Base-by-base conservation (phyloP, 2,888 invertebrate species). In the Melipona beecheii region DNA sequence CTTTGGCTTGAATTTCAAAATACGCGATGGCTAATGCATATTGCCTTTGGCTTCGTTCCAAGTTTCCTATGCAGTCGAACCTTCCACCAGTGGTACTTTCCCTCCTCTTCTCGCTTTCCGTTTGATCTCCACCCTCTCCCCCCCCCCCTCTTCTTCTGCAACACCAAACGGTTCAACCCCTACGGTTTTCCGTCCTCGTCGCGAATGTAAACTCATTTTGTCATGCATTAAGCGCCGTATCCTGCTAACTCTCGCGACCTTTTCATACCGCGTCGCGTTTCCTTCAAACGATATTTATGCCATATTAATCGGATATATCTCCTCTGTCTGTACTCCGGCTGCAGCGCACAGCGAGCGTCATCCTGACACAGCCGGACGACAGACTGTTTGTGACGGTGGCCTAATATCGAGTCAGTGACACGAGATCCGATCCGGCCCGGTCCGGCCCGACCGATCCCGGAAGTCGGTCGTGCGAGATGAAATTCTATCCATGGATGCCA, bases 1-100 rank as follows among this genome's bases (percentile, higher is more conserved):
- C 92, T 92, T 92, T 91, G 90, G 92, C 92, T 93, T 91, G 92
- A 92, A 93, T 93, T 92, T 93, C 92, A 92, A 93, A 90, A 93
- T 92, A 90, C 91, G 90, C 90, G 92, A 93, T 91, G 88, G 92
- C 92, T 93, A 93, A 94, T 93, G 92, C 93, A 93, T 93, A 92
- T 93, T 93, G 92, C 92, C 90, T 92, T 93, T 94, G 94, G 94
- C 93, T 72, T 58, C 49, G 78, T 78, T 92, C 93, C 93, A 94
- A 93, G 86, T 92, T 87, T 79, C 87, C 91, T 89, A 91, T 90
- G 89, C 91, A 84, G 90, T 89, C 89, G 88, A 91, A 90, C 89
- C 81, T 43, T 75, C 83, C 71, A 36, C 71, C 77, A 75, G 52
- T 54, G 65, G 65, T 68, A 50, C 72, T 62, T 70, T 36, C 50